Conservation (phyloP, 1,140 invertebrate genomes). For the Batillaria attramentaria region DNA sequence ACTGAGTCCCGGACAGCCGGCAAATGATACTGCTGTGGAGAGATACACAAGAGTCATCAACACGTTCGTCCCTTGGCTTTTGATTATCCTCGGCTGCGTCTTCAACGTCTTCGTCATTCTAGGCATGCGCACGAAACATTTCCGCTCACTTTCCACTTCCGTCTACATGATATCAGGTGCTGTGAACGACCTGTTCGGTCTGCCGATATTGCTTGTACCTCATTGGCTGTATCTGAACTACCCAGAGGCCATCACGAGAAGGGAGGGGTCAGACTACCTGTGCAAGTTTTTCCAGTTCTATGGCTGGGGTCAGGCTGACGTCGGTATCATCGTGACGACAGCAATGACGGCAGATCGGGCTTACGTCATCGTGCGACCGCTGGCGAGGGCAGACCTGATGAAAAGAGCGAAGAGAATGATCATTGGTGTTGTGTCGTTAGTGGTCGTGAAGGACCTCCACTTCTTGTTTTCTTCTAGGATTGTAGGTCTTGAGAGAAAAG, state of each 20-base stretch:
- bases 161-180: slow-evolving; percentile 54
- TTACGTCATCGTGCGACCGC: slow-evolving; percentile 52
- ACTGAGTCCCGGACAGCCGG: too few relatives aligned
- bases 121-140: slow-evolving; percentile 57
- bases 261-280: slow-evolving; percentile 43
- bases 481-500: slow-evolving; percentile 44
- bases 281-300: slow-evolving; percentile 65
- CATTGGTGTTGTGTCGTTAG: slow-evolving; percentile 29
- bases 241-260: slow-evolving; percentile 46
- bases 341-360: slow-evolving; percentile 61
- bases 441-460: slow-evolving; percentile 56
- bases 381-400: slow-evolving; percentile 41
- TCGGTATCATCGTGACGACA: slow-evolving; percentile 55
- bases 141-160: slow-evolving; percentile 54
- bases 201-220: slow-evolving; percentile 50
- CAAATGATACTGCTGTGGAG: too few relatives aligned
- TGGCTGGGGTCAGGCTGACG: slow-evolving; percentile 58
- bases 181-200: slow-evolving; percentile 51
- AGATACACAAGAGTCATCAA: slow-evolving; percentile 24
- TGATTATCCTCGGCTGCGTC: slow-evolving; percentile 51
- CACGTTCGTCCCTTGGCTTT: slow-evolving; percentile 44
- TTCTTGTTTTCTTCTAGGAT: slow-evolving; percentile 58
- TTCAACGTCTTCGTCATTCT: slow-evolving; percentile 52
- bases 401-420: slow-evolving; percentile 53
- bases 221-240: slow-evolving; percentile 60